Conservation (phyloP, 37 sponge, comb jelly and placozoan genomes). For the Agelas oroides region DNA sequence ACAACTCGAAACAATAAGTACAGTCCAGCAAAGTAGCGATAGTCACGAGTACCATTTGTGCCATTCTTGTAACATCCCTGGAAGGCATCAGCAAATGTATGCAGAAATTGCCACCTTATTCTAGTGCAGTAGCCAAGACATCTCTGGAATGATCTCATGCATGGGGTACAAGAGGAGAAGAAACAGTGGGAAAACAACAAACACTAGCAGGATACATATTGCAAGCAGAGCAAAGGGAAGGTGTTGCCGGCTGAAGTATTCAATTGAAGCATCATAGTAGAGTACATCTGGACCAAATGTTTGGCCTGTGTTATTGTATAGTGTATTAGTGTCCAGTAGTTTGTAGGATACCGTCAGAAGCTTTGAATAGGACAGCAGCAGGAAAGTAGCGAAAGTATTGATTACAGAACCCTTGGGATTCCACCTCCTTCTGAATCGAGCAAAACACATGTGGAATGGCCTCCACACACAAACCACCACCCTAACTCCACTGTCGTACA, state of each 20-base stretch:
- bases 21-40: constrained; percentile 45
- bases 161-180: constrained; percentile 26
- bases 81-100: constrained; percentile 31
- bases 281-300: too few species aligned
- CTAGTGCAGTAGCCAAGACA: constrained; percentile 5
- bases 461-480: too few species aligned
- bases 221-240: constrained; percentile 24
- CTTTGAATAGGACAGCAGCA: too few species aligned
- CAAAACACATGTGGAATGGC: too few species aligned
- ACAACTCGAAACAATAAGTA: constrained; percentile 6
- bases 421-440: too few species aligned
- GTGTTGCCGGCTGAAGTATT: constrained; percentile 8
- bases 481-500: too few species aligned
- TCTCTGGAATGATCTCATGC: constrained; percentile 6
- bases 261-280: constrained; percentile 4
- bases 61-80: constrained; percentile 55
- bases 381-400: too few species aligned
- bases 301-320: too few species aligned
- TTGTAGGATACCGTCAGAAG: too few species aligned
- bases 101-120: constrained; percentile 27
- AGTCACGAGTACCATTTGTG: constrained; percentile 32
- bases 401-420: too few species aligned
- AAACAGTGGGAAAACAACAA: constrained; percentile 10
- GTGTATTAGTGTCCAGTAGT: too few species aligned
- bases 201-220: neutral